Base-by-base conservation (phyloP, 2,113 vertebrate genomes). In the Syngnathoides biaculeatus region DNA sequence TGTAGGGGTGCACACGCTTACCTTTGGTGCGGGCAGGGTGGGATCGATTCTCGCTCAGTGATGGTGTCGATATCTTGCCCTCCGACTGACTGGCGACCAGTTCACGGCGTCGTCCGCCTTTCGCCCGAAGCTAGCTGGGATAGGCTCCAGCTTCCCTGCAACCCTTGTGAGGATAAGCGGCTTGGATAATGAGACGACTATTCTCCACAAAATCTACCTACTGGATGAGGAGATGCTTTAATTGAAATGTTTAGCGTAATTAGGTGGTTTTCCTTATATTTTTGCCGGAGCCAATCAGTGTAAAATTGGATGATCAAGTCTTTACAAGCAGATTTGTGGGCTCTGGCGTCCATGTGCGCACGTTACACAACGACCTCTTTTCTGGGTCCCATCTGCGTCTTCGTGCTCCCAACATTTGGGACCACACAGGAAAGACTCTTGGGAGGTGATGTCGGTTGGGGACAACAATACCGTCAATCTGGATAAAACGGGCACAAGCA, bases 331-430 rank as follows among this genome's bases (percentile, higher is more conserved):
- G 52, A 55, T 59, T 39, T 58, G 17, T 35, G 17, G 26, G 52
- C 60, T 45, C 35, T 8, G 50, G 57, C 59, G 64, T 55, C 12
- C 26, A 42, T 27, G 11, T 43, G 35, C 63, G 38, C 7, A 0
- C 69, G 24, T 73, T 47, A 70, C 17, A 55, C 47, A 58, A 57
- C 42, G 43, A 43, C 14, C 8, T n/a, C 47, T 40, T 74, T 57
- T 67, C 64, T 55, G 59, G 65, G 64, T 27, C 80, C 80, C 82
- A 84, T 84, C 82, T 86, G 84, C 67, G 48, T 35, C 7, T 43
- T 4, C 8, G 12, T 7, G 65, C 26, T 59, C 47, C 62, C n/a
- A 56, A 59, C 71, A 74, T 69, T 79, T 74, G 20, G 71, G 73
- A 69, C 50, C 61, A 71, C 40, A 43, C 40, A 43, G 43, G 47